phyloP scores from a whole-genome alignment of 2,113 vertebrate species.

The Dunckerocampus dactyliophorus region DNA sequence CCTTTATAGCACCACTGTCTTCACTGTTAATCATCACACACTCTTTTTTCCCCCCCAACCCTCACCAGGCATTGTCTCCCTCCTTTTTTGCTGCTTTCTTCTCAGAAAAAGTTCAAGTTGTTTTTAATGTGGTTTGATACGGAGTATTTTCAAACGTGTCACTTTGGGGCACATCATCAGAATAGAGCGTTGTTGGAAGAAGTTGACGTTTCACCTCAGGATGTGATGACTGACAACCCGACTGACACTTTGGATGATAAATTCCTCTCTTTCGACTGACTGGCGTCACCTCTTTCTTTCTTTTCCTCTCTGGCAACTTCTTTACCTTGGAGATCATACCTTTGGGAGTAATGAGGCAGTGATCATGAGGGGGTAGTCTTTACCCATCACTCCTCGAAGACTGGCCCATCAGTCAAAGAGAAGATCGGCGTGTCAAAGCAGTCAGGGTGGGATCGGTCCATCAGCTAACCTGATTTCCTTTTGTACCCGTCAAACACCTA shows the following conservation, averaged over 20 bases:
- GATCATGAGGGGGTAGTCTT: slow-evolving; percentile 59
- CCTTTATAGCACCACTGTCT: slow-evolving; percentile 14
- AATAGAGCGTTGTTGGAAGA: slow-evolving; percentile 18
- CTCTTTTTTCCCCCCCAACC: slow-evolving; percentile 20
- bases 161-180: slow-evolving; percentile 32
- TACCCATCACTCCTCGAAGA: slow-evolving; percentile 54
- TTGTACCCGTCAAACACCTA: neutral
- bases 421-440: slow-evolving; percentile 30
- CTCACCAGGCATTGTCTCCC: neutral
- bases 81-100: too few species aligned
- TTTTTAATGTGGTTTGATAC: slow-evolving; percentile 49
- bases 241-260: slow-evolving; percentile 14
- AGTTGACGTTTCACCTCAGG: slow-evolving; percentile 14
- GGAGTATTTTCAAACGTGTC: slow-evolving; percentile 14
- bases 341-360: slow-evolving; percentile 48
- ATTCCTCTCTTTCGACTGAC: slow-evolving; percentile 14
- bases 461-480: slow-evolving; percentile 9
- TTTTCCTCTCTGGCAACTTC: slow-evolving; percentile 8
- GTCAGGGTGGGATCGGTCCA: neutral
- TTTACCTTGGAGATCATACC: slow-evolving; percentile 30
- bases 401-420: slow-evolving; percentile 30
- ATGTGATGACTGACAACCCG: slow-evolving; percentile 21
- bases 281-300: slow-evolving; percentile 5
- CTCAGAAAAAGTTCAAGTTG: slow-evolving; percentile 3
- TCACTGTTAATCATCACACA: slow-evolving; percentile 30